These are phyloP conservation scores for Geodia barretti DNA, from an alignment of 37 sponge, comb jelly and placozoan species.

Conservation along the genomic window DNA sequence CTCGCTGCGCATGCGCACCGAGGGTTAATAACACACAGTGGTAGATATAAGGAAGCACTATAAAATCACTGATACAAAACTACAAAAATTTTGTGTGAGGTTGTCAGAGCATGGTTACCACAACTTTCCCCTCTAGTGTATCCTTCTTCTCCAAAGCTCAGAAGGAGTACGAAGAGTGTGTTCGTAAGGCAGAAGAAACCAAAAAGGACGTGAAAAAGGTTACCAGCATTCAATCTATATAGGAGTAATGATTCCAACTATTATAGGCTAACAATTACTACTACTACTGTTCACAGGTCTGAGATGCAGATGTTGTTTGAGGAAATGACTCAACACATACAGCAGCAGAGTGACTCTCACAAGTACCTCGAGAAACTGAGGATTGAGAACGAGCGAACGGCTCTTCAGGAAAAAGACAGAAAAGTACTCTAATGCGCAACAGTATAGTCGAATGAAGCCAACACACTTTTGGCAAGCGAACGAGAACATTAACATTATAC, in stretches of 20 bases:
- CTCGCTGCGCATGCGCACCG: too few relatives aligned
- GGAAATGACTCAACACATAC: conserved; percentile 75
- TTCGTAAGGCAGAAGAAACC: conserved; percentile 24
- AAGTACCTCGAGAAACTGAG: conserved; percentile 66
- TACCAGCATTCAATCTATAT: too few relatives aligned
- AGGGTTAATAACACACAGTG: too few relatives aligned
- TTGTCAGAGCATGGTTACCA: too few relatives aligned
- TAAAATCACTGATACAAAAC: too few relatives aligned
- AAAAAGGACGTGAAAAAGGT: conserved; percentile 31
- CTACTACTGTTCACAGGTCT: conserved; percentile 42
- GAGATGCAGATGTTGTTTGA: conserved; percentile 60
- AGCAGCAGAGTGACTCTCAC: conserved; percentile 67
- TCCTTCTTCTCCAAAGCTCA: conserved; percentile 45
- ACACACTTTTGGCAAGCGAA: too few relatives aligned
- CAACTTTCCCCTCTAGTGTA: conserved; percentile 75
- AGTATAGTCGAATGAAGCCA: background rate
- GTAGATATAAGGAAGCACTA: too few relatives aligned
- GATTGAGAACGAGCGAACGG: conserved; percentile 52
- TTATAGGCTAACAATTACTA: background rate
- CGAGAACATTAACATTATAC: too few relatives aligned
- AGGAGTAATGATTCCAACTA: too few relatives aligned
- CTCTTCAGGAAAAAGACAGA: conserved; percentile 61
- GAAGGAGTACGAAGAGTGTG: conserved; percentile 42
- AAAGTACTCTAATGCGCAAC: conserved; percentile 6
- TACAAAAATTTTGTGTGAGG: too few relatives aligned